A percentile compares a stretch with the other conserved stretches of the same genome.
Evolutionary conservation across 2,888 invertebrate genomes (phyloP).

Genomic region (Orgyia antiqua): DNA sequence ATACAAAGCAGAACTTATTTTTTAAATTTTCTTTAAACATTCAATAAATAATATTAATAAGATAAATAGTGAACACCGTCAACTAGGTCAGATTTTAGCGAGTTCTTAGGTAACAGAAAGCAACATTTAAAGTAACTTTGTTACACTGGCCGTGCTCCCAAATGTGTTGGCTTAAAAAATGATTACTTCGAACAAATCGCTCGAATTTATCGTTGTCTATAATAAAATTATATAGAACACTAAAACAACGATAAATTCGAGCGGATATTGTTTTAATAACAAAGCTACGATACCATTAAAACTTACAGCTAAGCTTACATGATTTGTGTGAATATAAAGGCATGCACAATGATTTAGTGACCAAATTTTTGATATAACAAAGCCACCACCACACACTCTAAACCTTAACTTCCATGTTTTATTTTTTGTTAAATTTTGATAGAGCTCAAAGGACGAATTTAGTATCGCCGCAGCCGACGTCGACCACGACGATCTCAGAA

Average conservation of each 20-base stretch:
- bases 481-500: conserved; percentile 35
- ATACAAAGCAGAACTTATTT: background rate
- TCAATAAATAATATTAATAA: too few species aligned
- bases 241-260: conserved; percentile 28
- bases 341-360: conserved; percentile 74
- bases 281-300: conserved; percentile 51
- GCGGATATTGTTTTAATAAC: conserved; percentile 42
- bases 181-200: conserved; percentile 34
- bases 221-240: background rate
- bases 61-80: too few species aligned
- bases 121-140: conserved; percentile 34
- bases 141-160: conserved; percentile 65
- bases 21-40: too few species aligned
- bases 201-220: conserved; percentile 29
- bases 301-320: conserved; percentile 66
- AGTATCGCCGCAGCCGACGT: conserved; percentile 29
- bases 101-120: conserved; percentile 26
- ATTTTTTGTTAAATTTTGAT: conserved; percentile 73
- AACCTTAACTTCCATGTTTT: conserved; percentile 71
- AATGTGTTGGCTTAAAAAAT: conserved; percentile 38
- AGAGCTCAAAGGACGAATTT: conserved; percentile 42
- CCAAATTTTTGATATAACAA: conserved; percentile 50
- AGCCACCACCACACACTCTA: conserved; percentile 78
- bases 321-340: conserved; percentile 64
- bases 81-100: conserved; percentile 11